These are phyloP conservation scores for Ictalurus furcatus DNA, from an alignment of 2,113 vertebrate species.

Conservation along the genomic window DNA sequence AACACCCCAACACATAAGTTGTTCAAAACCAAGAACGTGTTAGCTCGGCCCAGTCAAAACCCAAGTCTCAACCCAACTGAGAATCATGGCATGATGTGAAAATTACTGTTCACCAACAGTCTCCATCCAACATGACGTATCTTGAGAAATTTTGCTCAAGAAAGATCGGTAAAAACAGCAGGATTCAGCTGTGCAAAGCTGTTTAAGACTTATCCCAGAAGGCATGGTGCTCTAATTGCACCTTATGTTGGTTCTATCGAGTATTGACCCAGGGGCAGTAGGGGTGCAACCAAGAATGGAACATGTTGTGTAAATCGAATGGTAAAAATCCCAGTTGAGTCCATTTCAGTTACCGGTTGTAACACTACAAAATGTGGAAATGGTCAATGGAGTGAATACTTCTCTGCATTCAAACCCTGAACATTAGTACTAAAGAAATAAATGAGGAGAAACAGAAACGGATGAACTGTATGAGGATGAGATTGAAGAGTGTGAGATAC, in stretches of 20 bases:
- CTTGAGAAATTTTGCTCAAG: not conserved
- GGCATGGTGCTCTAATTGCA: not conserved
- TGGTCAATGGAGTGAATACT: not conserved
- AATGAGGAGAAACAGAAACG: slow-evolving; percentile 39
- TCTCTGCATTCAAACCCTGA: not conserved
- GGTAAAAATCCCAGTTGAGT: not conserved
- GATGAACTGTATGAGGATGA: slow-evolving; percentile 11
- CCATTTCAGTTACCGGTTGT: not conserved
- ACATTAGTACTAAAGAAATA: not conserved
- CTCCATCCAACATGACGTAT: not conserved
- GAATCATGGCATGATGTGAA: not conserved
- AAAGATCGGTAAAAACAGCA: not conserved
- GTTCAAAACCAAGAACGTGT: not conserved
- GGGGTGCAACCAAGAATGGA: not conserved
- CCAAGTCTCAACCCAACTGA: not conserved
- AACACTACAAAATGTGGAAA: not conserved
- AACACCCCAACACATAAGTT: not conserved
- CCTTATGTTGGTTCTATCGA: not conserved
- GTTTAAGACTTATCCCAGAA: no score
- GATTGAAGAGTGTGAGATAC: slow-evolving; percentile 57
- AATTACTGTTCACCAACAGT: not conserved
- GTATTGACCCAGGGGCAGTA: not conserved
- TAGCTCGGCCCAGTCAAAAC: not conserved
- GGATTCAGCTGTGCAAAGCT: no score
- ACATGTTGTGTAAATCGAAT: not conserved